Evolutionary conservation across 2,888 invertebrate species (phyloP), one percentile per base, ranked within the genome.

Genomic region (Limnephilus marmoratus): DNA sequence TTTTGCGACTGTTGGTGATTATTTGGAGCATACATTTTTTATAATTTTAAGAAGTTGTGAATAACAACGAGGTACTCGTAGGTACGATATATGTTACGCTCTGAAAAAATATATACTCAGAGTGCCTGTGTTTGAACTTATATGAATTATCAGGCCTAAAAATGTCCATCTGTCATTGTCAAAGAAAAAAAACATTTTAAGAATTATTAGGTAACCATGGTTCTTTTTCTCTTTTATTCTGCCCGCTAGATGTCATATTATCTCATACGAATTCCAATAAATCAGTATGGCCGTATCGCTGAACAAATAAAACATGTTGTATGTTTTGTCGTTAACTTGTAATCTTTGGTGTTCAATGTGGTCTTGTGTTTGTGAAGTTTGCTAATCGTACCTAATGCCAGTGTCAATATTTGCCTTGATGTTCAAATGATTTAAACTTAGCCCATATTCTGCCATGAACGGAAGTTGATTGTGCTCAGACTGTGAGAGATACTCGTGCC

Each of bases 361-460:
- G 45, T 89, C 89, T 92, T 92, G 92, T 93, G 90, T 91, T 91
- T 91, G 31, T 45, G 49, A 90, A 91, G 91, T 53, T 90, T 90
- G 89, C 90, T 92, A 93, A 93, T 93, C 93, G 49, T 68, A 93
- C 90, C 82, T 93, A 93, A 93, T 93, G 85, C 92, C 85, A 68
- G 85, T 31, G 85, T 90, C 90, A 93, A 93, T 93, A 92, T 93
- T 93, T 92, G 91, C 87, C 41, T 82, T 92, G 91, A 90, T 93
- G 90, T 93, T 92, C 91, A 93, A 81, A 80, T 89, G n/a, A 86
- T 87, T 88, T 91, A 86, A 90, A 90, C 90, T 87, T 41, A 37
- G 85, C n/a, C 7, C 45, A 87, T 37, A 91, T 45, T 82, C 45
- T 91, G 87, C 87, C 91, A 49, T 86, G 85, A 85, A 91, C 91